Base-by-base conservation (phyloP, 2,888 invertebrate genomes). In the Busseola fusca region DNA sequence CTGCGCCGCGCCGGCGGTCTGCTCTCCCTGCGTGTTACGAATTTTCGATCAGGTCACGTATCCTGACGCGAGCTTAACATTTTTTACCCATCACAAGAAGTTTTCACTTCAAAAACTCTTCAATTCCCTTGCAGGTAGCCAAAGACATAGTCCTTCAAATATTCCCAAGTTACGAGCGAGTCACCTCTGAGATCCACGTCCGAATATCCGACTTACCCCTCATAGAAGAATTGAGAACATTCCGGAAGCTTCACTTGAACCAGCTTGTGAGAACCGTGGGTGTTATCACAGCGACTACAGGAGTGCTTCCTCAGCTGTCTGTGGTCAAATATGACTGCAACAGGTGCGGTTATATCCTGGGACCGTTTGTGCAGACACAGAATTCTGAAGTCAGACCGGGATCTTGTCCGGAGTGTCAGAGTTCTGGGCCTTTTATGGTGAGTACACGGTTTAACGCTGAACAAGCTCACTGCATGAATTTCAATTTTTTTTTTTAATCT, bases 381-480 rank as follows among this genome's bases (percentile, higher is more conserved):
- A 97, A 98, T 87, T 96, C 98, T 6, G 99, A 99, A 95, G 98
- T 99, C 0, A 98, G 98, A 88, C 99, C 99, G 0, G 99, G 98
- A 0, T 98, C 98, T 0, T 99, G 99, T 95, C 99, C 99, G 0
- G 99, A 99, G 90, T 99, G 99, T 96, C 99, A 99, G 91, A 99
- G 99, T 87, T 96, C 96, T 71, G 99, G 99, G 1, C 99, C 99
- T 0, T 99, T 99, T 93, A 97, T 97, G 96, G 98, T 98, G 90
- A 96, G 93, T 90, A n/a, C n/a, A n/a, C n/a, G n/a, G n/a, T n/a
- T n/a, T n/a, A n/a, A n/a, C n/a, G n/a, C n/a, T n/a, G n/a, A n/a
- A n/a, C n/a, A n/a, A n/a, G n/a, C n/a, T n/a, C n/a, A n/a, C n/a
- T n/a, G n/a, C n/a, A n/a, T n/a, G n/a, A n/a, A n/a, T n/a, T n/a